Evolutionary conservation across 1,140 invertebrate species (phyloP).

Genomic region (Ceratoteleas bidentatus): DNA sequence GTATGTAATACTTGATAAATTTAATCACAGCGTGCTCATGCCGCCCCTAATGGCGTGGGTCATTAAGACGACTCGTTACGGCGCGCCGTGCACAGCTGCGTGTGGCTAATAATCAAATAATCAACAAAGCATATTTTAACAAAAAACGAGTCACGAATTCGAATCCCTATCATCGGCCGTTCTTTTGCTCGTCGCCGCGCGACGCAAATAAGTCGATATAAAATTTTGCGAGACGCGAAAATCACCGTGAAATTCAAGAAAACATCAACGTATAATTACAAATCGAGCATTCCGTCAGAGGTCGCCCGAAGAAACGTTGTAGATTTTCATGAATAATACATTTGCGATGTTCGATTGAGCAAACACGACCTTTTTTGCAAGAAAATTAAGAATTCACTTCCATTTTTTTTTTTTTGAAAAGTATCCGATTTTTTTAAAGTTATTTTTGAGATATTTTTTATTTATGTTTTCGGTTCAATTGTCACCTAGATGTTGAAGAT

Average conservation of each 20-base stretch:
- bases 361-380: too few relatives aligned
- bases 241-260: slow-evolving; percentile 8
- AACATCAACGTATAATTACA: not conserved
- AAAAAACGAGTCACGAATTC: slow-evolving; percentile 58
- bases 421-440: too few relatives aligned
- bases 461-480: not conserved
- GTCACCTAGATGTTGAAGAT: not conserved
- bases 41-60: slow-evolving; percentile 57
- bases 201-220: slow-evolving; percentile 22
- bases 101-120: slow-evolving; percentile 63
- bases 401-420: too few relatives aligned
- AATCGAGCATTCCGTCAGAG: not conserved
- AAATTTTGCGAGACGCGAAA: slow-evolving; percentile 22
- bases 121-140: slow-evolving; percentile 52
- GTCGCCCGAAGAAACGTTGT: not conserved
- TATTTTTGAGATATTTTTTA: not conserved
- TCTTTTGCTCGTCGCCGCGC: slow-evolving; percentile 17
- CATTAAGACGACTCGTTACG: slow-evolving; percentile 61
- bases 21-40: slow-evolving; percentile 65
- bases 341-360: too few relatives aligned
- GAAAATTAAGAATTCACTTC: too few relatives aligned
- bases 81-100: slow-evolving; percentile 54
- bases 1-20: slow-evolving; percentile 64
- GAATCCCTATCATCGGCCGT: slow-evolving; percentile 40
- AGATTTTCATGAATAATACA: too few relatives aligned